These are phyloP conservation scores for Circaetus gallicus DNA, from an alignment of 2,113 vertebrate genomes.

Conservation along the genomic window DNA sequence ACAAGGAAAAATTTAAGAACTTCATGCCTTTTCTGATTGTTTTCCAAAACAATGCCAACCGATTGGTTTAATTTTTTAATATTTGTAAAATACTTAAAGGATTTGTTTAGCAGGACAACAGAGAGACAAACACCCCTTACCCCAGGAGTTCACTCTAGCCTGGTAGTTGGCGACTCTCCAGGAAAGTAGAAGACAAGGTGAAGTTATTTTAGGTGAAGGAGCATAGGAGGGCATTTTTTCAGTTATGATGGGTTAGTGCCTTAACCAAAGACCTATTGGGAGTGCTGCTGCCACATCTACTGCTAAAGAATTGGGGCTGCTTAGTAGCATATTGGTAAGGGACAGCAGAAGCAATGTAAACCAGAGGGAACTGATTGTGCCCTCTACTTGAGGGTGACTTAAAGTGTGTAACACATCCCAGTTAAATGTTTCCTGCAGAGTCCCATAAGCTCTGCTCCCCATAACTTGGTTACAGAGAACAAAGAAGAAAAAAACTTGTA, in stretches of 20 bases:
- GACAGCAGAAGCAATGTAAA: neutral
- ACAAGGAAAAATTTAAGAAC: neutral
- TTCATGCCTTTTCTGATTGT: neutral
- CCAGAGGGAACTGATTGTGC: neutral
- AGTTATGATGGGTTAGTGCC: neutral
- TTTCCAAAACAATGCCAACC: neutral
- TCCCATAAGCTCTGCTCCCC: neutral
- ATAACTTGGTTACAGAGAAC: neutral
- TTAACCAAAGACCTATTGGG: neutral
- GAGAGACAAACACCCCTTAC: neutral
- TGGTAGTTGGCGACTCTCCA: rapidly evolving
- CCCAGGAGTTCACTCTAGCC: neutral
- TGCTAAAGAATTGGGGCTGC: neutral
- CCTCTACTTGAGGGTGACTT: neutral
- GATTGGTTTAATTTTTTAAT: neutral
- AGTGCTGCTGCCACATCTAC: neutral
- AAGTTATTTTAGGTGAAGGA: neutral
- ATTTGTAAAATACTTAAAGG: neutral
- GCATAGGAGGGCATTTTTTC: neutral
- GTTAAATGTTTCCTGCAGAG: neutral
- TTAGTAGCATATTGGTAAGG: neutral
- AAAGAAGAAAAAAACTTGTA: neutral
- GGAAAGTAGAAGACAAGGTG: neutral
- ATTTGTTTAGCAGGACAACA: neutral
- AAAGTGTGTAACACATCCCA: neutral